Evolutionary conservation across 2,797 vertebrate genomes (phyloP), one percentile per base, ranked within the genome.

Genomic region (Tangara arthus): DNA sequence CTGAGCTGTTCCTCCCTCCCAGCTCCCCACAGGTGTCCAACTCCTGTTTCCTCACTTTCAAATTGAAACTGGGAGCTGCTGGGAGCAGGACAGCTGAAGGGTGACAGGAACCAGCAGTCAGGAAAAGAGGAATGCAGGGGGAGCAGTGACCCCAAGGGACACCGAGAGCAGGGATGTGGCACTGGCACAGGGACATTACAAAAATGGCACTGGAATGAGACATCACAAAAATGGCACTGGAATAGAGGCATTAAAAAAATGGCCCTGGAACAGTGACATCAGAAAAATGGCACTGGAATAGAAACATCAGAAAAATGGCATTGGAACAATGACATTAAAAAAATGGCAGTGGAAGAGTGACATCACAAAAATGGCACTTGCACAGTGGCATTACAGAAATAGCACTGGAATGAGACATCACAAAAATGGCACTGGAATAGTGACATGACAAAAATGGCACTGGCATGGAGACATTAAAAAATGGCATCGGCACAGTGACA

Each of bases 251-350:
- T 53, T 1, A 32, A 6, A 39, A 59, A 10, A 34, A 22, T 23
- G 13, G 22, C 42, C 8, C 73, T 12, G n/a, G 21, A 34, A 26
- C 2, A 20, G 30, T 13, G 32, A 30, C 9, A 11, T n/a, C 6
- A 4, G 50, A 50, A 66, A 52, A 11, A 18, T 52, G 24, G 23
- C 50, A 21, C 30, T 53, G 30, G 8, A 14, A 14, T 2, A 13
- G 3, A 12, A 8, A 15, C 12, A n/a, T 32, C 1, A 19, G 0
- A 53, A 21, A 32, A 21, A 32, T 53, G 52, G 12, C 30, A 6
- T 22, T 34, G 55, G n/a, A 7, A 15, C 1, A 23, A 1, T 14
- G 32, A 7, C 52, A 52, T 14, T 0, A 11, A 6, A 52, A 2
- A 12, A 32, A 20, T 53, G 30, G 30, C 52, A 13, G 30, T 53